Base-by-base conservation (phyloP, 2,888 invertebrate species). In the Papilio protenor region DNA sequence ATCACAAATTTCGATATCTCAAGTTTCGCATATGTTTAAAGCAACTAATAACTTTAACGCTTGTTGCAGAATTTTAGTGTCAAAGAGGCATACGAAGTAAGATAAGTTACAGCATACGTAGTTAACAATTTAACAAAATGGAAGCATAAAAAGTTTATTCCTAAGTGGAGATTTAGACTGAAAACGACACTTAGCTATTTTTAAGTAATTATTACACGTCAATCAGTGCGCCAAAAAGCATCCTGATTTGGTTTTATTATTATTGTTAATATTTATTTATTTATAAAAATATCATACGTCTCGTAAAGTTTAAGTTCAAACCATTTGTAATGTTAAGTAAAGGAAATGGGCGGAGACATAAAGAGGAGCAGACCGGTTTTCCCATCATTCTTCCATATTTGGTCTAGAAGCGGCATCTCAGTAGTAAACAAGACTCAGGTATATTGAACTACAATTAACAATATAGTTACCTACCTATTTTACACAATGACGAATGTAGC, bases 1-100 rank as follows among this genome's bases (percentile, higher is more conserved):
- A 71, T 70, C 78, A 11, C 45, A 52, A 75, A 70, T 73, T 74
- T 70, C 49, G 55, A 52, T 21, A 64, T 75, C 71, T 75, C 52
- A 23, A n/a, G 61, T 71, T 77, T 77, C 59, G 74, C 59, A 70
- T 74, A 69, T 21, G 55, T 64, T 66, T 75, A 61, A 23, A 23
- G 11, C 23, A 3, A n/a, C 45, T 73, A 45, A 47, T 33, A 71
- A n/a, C 23, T 71, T 18, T 10, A 18, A 52, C 52, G 52, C 52
- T 27, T 59, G 14, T 27, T 8, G 14, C 1, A 40, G 1, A 40
- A 23, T 59, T 59, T 21, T 59, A 10, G 11, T 10, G 16, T 49
- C 16, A 14, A 49, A 49, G 49, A 49, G 16, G 3, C 49, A 33
- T 2, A 27, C 3, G 27, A 27, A 27, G 27, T 27, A 33, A 33